These are phyloP conservation scores for Trilocha varians DNA, from an alignment of 2,888 invertebrate genomes.

Conservation along the genomic window DNA sequence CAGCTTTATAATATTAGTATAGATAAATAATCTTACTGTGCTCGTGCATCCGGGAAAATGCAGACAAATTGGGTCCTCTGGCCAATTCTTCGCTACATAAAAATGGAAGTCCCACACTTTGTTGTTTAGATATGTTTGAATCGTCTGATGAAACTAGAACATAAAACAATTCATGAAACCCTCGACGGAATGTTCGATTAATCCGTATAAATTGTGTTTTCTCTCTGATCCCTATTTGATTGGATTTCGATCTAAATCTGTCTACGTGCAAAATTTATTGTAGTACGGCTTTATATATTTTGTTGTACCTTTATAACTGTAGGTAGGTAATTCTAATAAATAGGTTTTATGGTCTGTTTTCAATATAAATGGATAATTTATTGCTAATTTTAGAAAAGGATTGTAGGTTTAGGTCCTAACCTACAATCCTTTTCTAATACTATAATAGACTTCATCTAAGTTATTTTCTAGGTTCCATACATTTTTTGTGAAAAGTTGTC, in stretches of 20 bases:
- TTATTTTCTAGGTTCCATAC: no score
- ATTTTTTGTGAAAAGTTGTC: no score
- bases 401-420: no score
- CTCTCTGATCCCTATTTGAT: not conserved
- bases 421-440: no score
- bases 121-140: slow-evolving; percentile 90
- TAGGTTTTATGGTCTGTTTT: no score
- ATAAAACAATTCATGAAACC: slow-evolving; percentile 17
- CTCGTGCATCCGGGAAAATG: slow-evolving; percentile 92
- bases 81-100: slow-evolving; percentile 92
- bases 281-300: no score
- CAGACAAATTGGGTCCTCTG: slow-evolving; percentile 85
- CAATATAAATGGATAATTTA: no score
- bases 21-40: slow-evolving; percentile 77
- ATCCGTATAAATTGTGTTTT: not conserved
- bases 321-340: no score
- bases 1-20: not conserved
- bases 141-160: slow-evolving; percentile 90
- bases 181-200: slow-evolving; percentile 5
- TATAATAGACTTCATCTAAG: no score
- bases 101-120: slow-evolving; percentile 93
- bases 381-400: no score
- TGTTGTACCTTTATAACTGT: no score
- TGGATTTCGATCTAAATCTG: slow-evolving; percentile 6
- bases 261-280: not conserved